These are phyloP conservation scores for Penaeus monodon DNA, from an alignment of 2,888 invertebrate genomes.

Conservation along the genomic window DNA sequence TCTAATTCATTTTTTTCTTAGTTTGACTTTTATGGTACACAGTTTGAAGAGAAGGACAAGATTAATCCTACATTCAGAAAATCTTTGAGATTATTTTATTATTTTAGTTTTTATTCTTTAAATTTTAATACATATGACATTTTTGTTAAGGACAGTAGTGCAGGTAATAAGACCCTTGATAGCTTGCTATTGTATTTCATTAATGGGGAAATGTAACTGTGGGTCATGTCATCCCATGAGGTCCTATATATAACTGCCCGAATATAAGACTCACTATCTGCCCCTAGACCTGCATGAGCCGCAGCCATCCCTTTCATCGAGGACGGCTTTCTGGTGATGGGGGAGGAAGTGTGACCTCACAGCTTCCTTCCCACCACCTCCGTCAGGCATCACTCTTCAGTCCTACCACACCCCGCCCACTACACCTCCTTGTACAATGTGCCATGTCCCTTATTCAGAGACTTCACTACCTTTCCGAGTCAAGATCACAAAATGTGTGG, in stretches of 20 bases:
- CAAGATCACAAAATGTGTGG: slow-evolving; percentile 79
- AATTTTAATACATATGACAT: too few relatives aligned
- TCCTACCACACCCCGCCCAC: slow-evolving; percentile 4
- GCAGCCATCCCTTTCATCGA: slow-evolving; percentile 57
- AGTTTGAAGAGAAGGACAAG: too few relatives aligned
- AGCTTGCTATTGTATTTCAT: too few relatives aligned
- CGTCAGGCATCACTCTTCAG: slow-evolving; percentile 5
- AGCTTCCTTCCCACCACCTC: slow-evolving; percentile 1
- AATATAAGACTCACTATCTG: not conserved
- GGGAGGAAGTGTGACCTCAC: slow-evolving; percentile 6
- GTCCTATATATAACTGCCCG: too few relatives aligned
- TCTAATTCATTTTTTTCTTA: too few relatives aligned
- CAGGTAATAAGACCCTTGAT: too few relatives aligned
- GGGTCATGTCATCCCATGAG: too few relatives aligned
- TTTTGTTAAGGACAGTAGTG: too few relatives aligned
- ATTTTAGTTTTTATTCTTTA: too few relatives aligned
- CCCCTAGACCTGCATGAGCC: slow-evolving; percentile 49
- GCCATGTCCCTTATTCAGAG: slow-evolving; percentile 88
- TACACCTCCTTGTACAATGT: slow-evolving; percentile 72
- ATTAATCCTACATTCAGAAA: too few relatives aligned
- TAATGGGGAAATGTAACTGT: not conserved
- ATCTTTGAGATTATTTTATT: too few relatives aligned
- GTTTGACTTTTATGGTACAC: too few relatives aligned
- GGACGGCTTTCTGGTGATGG: slow-evolving; percentile 39
- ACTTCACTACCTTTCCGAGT: slow-evolving; percentile 81